phyloP scores from a whole-genome alignment of 1,140 invertebrate species.

The Manduca sexta region DNA sequence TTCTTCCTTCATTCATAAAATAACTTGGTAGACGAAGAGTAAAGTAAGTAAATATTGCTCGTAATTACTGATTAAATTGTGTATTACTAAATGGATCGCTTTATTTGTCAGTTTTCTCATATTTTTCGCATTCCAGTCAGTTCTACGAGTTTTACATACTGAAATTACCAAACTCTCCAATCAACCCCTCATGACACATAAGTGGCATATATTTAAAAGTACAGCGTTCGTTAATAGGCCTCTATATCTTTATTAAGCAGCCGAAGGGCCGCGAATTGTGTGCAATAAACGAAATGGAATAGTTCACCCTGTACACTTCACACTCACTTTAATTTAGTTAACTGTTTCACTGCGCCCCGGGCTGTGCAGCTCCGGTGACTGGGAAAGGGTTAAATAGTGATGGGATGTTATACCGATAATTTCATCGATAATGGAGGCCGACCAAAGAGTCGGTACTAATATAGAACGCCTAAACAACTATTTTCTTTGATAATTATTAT shows the following conservation, averaged over 20 bases:
- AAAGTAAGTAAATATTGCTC: not conserved
- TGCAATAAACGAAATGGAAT: conserved; percentile 71
- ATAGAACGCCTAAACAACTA: too few species aligned
- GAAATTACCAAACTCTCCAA: not conserved
- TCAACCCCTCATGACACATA: conserved; percentile 12
- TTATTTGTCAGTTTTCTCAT: too few species aligned
- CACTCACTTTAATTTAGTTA: conserved; percentile 72
- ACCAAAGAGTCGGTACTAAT: too few species aligned
- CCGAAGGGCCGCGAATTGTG: conserved; percentile 57
- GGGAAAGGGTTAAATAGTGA: conserved; percentile 55
- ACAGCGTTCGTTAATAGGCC: conserved; percentile 49
- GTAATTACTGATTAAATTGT: too few species aligned
- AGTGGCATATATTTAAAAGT: conserved; percentile 34
- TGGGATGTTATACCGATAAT: conserved; percentile 10
- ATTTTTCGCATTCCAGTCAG: too few species aligned
- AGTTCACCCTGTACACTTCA: conserved; percentile 70
- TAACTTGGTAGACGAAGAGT: too few species aligned
- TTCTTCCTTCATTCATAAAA: too few species aligned
- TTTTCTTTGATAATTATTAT: too few species aligned
- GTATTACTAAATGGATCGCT: too few species aligned
- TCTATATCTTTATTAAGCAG: conserved; percentile 67
- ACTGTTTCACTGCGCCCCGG: conserved; percentile 60
- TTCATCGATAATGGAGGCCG: too few species aligned
- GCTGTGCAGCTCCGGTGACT: conserved; percentile 39
- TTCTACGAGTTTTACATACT: too few species aligned